These are phyloP conservation scores for Cerastis rubricosa DNA, from an alignment of 2,888 invertebrate species.

Conservation along the genomic window DNA sequence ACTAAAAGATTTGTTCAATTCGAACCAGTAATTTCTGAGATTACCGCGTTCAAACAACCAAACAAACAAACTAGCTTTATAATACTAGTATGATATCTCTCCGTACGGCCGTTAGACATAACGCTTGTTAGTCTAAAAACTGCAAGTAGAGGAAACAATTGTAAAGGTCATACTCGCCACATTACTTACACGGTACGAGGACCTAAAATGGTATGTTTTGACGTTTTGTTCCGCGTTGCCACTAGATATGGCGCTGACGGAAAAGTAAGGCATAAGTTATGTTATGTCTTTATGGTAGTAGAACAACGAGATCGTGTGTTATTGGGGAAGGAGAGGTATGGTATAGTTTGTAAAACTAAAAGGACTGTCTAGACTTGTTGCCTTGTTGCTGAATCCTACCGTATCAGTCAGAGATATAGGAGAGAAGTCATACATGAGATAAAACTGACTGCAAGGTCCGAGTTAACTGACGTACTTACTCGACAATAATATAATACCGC, in stretches of 20 bases:
- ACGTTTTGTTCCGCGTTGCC: constrained; percentile 60
- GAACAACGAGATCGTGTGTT: constrained; percentile 21
- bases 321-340: background rate
- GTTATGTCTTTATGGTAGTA: constrained; percentile 45
- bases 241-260: constrained; percentile 61
- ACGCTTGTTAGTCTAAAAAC: constrained; percentile 47
- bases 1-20: no score
- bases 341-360: background rate
- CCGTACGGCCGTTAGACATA: background rate
- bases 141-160: constrained; percentile 55
- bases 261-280: constrained; percentile 50
- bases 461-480: background rate
- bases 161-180: constrained; percentile 49
- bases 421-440: background rate
- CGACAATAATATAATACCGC: background rate
- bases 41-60: no score
- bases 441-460: background rate
- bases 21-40: no score
- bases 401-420: background rate
- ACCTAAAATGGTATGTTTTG: constrained; percentile 59
- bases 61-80: no score
- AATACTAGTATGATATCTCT: background rate
- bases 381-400: background rate
- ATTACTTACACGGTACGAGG: constrained; percentile 35
- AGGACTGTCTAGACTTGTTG: background rate